A percentile compares a stretch with the other conserved stretches of the same genome.
These are phyloP conservation scores for Trochalopteron elliotii DNA, from an alignment of 2,113 vertebrate species.

Conservation along the genomic window DNA sequence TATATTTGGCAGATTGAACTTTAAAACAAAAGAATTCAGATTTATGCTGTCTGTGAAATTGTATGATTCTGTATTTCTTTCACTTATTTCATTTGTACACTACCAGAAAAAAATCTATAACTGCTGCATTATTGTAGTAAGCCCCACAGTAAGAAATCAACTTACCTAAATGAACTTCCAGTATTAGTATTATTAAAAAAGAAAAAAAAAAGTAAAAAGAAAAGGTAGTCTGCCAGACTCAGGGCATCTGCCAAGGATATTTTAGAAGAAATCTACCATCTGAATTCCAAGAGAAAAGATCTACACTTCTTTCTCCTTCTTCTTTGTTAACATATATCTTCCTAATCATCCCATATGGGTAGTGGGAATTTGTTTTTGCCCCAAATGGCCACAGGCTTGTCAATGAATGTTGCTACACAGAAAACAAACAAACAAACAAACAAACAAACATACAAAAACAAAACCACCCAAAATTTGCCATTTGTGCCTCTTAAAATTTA, in stretches of 20 bases:
- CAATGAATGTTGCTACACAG: neutral
- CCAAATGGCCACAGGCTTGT: neutral
- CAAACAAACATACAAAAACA: neutral
- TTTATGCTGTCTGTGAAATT: neutral
- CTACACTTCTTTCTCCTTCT: neutral
- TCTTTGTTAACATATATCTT: neutral
- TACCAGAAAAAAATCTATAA: neutral
- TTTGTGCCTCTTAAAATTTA: neutral
- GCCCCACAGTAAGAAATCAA: neutral
- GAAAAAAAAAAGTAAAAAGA: neutral
- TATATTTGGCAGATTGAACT: neutral
- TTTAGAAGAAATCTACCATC: neutral
- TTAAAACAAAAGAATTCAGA: neutral
- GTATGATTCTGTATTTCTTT: neutral
- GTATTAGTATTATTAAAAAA: neutral
- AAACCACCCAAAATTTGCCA: neutral
- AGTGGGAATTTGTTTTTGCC: slow-evolving; percentile 7
- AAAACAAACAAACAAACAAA: neutral
- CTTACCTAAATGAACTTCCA: neutral
- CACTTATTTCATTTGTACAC: neutral
- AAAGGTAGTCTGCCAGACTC: neutral
- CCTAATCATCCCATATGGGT: neutral
- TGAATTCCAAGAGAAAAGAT: neutral
- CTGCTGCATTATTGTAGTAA: neutral
- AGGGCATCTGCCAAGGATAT: neutral